These are phyloP conservation scores for Watsonalla cultraria DNA, from an alignment of 2,888 invertebrate species.

Conservation along the genomic window DNA sequence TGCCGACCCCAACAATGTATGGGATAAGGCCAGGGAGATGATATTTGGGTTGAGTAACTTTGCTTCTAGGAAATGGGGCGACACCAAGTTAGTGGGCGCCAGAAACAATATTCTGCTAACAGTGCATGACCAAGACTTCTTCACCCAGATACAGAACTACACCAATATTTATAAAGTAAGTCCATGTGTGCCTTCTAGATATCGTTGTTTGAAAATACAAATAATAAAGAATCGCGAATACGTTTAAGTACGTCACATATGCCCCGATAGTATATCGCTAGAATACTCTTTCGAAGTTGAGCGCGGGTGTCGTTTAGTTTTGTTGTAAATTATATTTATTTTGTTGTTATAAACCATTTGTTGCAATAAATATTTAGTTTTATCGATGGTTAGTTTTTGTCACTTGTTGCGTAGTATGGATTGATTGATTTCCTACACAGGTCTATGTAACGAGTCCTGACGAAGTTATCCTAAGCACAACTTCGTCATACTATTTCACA, in stretches of 20 bases:
- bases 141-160: conserved; percentile 53
- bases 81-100: conserved; percentile 26
- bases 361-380: too few species aligned
- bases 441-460: conserved; percentile 63
- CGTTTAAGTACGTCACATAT: too few species aligned
- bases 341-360: too few species aligned
- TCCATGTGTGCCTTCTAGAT: conserved; percentile 2
- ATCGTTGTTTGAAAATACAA: not conserved
- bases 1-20: too few species aligned
- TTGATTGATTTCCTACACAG: conserved; percentile 28
- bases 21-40: too few species aligned
- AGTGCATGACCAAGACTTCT: conserved; percentile 61
- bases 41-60: too few species aligned
- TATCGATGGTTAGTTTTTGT: too few species aligned
- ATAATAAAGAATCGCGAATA: too few species aligned
- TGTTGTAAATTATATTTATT: too few species aligned
- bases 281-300: too few species aligned
- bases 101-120: conserved; percentile 60
- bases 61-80: conserved; percentile 51
- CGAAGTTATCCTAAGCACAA: conserved; percentile 51
- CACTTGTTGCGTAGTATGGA: not conserved
- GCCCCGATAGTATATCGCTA: too few species aligned
- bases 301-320: too few species aligned
- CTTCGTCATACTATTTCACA: conserved; percentile 42
- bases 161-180: conserved; percentile 54